These are phyloP conservation scores for Leptopterna dolabrata DNA, from an alignment of 2,888 invertebrate genomes.

Conservation along the genomic window DNA sequence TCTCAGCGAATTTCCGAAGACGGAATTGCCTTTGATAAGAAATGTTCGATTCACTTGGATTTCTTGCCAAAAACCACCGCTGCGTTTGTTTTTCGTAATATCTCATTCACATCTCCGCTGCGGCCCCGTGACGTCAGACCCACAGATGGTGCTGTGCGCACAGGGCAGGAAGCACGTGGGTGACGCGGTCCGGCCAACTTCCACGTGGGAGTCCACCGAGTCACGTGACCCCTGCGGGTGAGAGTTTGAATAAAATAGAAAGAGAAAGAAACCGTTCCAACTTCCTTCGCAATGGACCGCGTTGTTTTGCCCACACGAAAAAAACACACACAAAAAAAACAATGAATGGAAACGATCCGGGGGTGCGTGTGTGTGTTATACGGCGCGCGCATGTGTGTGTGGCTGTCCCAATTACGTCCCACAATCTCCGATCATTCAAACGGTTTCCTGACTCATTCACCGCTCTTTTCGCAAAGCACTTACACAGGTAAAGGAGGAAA, in stretches of 20 bases:
- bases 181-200: conserved; percentile 35
- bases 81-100: no score
- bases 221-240: conserved; percentile 16
- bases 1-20: no score
- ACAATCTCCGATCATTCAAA: background rate
- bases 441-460: background rate
- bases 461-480: background rate
- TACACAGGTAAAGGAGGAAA: no score
- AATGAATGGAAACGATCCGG: background rate
- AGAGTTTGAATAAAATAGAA: conserved; percentile 4
- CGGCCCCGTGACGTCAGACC: background rate
- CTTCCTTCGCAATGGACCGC: background rate
- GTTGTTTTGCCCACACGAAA: background rate
- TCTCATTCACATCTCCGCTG: no score
- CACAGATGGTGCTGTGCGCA: conserved; percentile 34
- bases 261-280: background rate
- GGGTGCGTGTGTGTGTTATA: background rate
- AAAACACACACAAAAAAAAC: background rate
- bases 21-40: no score
- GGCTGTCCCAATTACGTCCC: background rate
- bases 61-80: no score
- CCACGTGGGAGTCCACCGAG: conserved; percentile 41
- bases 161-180: conserved; percentile 44
- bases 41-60: no score
- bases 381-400: background rate